phyloP scores from a whole-genome alignment of 1,140 invertebrate species.

The Armadillidium nasatum region DNA sequence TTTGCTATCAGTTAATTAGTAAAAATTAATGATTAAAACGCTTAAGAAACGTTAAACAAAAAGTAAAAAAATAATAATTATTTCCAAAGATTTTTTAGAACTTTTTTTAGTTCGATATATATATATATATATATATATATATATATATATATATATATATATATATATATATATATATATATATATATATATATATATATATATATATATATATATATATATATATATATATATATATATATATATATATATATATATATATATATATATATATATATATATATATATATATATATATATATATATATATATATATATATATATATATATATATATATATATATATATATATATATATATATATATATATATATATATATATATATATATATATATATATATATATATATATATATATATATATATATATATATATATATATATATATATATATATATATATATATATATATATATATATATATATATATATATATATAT shows the following conservation, averaged over 20 bases:
- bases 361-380: neutral
- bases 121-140: neutral
- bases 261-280: conserved; percentile 11
- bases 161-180: neutral
- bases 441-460: too few relatives aligned
- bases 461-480: too few relatives aligned
- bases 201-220: conserved; percentile 17
- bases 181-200: conserved; percentile 17
- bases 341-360: conserved; percentile 19
- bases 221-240: conserved; percentile 19
- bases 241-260: conserved; percentile 17
- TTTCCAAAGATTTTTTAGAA: too few relatives aligned
- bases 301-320: conserved; percentile 15
- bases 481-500: too few relatives aligned
- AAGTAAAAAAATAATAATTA: too few relatives aligned
- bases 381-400: too few relatives aligned
- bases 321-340: conserved; percentile 19
- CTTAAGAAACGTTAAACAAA: too few relatives aligned
- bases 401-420: too few relatives aligned
- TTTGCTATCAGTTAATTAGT: too few relatives aligned
- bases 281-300: conserved; percentile 12
- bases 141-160: neutral
- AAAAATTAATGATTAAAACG: too few relatives aligned
- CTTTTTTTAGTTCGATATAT: too few relatives aligned
- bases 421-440: too few relatives aligned